phyloP scores from a whole-genome alignment of 2,797 vertebrate species.

The Lateolabrax maculatus region DNA sequence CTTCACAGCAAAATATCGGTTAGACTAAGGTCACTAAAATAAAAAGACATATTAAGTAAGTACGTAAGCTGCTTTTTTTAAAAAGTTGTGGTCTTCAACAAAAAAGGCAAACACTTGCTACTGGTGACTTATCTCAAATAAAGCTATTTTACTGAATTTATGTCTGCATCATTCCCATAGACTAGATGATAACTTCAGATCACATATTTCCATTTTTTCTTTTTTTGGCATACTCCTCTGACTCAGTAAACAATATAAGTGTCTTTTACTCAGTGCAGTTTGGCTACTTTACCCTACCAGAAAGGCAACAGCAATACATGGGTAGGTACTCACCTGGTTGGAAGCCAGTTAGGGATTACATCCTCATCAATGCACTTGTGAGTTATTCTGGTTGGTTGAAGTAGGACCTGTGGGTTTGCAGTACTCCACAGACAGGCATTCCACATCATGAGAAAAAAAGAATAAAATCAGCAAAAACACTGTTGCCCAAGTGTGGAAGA shows the following conservation, averaged over 20 bases:
- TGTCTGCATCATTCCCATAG: neutral
- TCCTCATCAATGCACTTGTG: neutral
- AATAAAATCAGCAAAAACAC: neutral
- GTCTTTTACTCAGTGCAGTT: neutral
- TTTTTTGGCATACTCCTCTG: neutral
- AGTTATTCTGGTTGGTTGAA: neutral
- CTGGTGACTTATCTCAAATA: no score
- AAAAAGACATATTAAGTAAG: no score
- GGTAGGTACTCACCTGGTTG: no score
- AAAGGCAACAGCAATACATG: neutral
- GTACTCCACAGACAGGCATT: neutral
- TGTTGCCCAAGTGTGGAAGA: no score
- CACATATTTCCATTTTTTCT: neutral
- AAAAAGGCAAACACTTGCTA: no score
- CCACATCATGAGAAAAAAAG: neutral
- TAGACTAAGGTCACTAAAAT: no score
- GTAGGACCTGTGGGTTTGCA: no score
- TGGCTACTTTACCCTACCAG: neutral
- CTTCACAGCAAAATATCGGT: no score
- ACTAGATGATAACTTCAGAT: neutral
- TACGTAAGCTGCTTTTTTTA: no score
- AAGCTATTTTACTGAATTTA: no score
- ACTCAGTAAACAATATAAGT: neutral
- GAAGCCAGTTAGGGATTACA: neutral
- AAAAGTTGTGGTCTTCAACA: no score